These are phyloP conservation scores for Tyto alba DNA, from an alignment of 2,113 vertebrate species.

Conservation along the genomic window DNA sequence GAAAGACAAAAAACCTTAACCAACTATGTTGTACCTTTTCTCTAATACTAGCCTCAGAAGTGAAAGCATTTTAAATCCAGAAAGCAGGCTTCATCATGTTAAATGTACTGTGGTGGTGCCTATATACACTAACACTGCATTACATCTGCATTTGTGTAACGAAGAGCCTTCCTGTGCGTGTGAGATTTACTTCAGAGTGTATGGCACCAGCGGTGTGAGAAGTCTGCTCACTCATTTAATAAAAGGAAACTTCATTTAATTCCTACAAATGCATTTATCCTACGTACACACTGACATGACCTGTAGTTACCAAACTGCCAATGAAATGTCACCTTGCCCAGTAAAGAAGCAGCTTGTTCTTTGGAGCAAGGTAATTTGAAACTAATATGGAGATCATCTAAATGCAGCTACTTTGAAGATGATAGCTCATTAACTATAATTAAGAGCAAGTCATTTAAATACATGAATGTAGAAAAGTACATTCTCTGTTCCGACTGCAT, in stretches of 20 bases:
- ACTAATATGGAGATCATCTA: not conserved
- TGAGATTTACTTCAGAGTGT: not conserved
- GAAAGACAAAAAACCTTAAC: not conserved
- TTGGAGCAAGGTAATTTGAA: not conserved
- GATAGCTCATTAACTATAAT: conserved; percentile 32
- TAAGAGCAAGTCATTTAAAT: conserved; percentile 2
- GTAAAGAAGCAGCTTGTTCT: not conserved
- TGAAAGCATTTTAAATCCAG: not conserved
- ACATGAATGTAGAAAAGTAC: not conserved
- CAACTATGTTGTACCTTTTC: not conserved
- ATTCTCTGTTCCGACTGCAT: not conserved
- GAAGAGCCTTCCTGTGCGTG: not conserved
- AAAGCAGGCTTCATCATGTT: not conserved
- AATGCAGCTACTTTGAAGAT: not conserved
- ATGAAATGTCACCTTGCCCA: not conserved
- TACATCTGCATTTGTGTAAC: conserved; percentile 44
- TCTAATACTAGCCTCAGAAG: not conserved
- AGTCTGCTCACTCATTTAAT: not conserved
- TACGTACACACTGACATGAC: not conserved
- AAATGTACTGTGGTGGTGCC: not conserved
- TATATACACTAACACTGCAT: not conserved
- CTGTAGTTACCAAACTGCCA: not conserved
- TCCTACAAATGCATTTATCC: not conserved
- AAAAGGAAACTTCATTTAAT: not conserved
- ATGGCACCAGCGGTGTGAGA: not conserved